Evolutionary conservation across 1,140 invertebrate genomes (phyloP).

Genomic region (Rhynchophorus ferrugineus): DNA sequence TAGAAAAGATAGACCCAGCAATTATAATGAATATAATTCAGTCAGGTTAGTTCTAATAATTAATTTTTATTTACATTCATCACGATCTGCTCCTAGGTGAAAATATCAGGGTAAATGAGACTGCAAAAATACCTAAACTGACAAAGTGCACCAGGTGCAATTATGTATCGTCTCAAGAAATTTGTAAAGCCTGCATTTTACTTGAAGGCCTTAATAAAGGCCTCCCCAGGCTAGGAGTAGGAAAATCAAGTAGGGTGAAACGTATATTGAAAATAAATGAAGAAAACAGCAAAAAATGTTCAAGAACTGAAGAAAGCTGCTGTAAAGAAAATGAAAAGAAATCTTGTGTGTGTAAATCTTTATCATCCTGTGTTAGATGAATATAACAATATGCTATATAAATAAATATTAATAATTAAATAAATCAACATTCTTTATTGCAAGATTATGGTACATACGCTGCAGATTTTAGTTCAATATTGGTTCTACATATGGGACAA

Average conservation of each 20-base stretch:
- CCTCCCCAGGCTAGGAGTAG: constrained; percentile 76
- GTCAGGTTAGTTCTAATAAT: constrained; percentile 57
- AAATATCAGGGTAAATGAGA: constrained; percentile 72
- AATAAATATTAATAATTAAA: too few species aligned
- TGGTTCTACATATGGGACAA: constrained; percentile 66
- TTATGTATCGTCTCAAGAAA: constrained; percentile 90
- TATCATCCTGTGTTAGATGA: too few species aligned
- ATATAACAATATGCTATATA: too few species aligned
- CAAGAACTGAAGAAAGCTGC: background rate
- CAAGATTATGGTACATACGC: constrained; percentile 62
- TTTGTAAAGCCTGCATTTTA: constrained; percentile 95
- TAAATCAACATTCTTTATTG: too few species aligned
- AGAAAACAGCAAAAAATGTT: constrained; percentile 8
- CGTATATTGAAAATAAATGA: constrained; percentile 44
- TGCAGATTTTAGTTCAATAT: constrained; percentile 55
- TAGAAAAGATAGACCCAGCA: constrained; percentile 89
- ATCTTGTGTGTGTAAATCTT: too few species aligned
- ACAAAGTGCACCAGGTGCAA: constrained; percentile 80
- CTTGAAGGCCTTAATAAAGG: constrained; percentile 94
- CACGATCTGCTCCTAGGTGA: constrained; percentile 59
- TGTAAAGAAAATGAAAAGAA: too few species aligned
- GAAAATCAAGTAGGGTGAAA: constrained; percentile 74
- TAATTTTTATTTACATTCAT: background rate
- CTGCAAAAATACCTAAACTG: constrained; percentile 71
- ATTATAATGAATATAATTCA: constrained; percentile 97